Base-by-base conservation (phyloP, 2,888 invertebrate species). In the Drosophila ustulata region DNA sequence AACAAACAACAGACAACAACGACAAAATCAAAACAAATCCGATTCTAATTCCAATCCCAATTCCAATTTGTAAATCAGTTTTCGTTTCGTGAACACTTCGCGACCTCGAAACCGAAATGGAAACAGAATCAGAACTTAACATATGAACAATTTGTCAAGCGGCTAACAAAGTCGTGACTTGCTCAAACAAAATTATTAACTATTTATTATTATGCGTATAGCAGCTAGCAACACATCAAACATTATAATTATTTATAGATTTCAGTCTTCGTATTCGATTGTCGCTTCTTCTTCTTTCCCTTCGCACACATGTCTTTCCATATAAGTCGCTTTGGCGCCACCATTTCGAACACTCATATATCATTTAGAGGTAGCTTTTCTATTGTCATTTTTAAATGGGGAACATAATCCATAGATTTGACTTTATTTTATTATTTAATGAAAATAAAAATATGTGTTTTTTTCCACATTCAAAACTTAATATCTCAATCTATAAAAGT, bases 101-200 rank as follows among this genome's bases (percentile, higher is more conserved):
- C 43, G 63, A 75, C 51, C 72, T 63, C 75, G 26, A 58, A 59
- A 51, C 32, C 37, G n/a, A 37, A 59, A 51, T 41, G 18, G 3
- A 30, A 45, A 49, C 11, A 45, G 25, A 9, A 25, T 9, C 45
- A 45, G 25, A 45, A 25, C 23, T 45, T 41, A 18, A 55, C 18
- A 23, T 55, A 37, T 11, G 28, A 47, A 63, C 72, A 75, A 78
- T 84, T 84, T 84, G 82, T 87, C 75, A 83, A 71, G 69, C 57
- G 23, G 65, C 59, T 37, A 59, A 70, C 58, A 63, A 65, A 77
- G 82, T 88, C 88, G 73, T 82, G 82, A 82, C 85, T 78, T 68
- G 82, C 50, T 43, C 69, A 53, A 73, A 67, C 57, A 64, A 41
- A 49, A 53, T 41, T 46, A 59, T 49, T n/a, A 61, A 51, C 47